phyloP scores from a whole-genome alignment of 2,113 vertebrate genomes.

The Oncorhynchus clarkii region DNA sequence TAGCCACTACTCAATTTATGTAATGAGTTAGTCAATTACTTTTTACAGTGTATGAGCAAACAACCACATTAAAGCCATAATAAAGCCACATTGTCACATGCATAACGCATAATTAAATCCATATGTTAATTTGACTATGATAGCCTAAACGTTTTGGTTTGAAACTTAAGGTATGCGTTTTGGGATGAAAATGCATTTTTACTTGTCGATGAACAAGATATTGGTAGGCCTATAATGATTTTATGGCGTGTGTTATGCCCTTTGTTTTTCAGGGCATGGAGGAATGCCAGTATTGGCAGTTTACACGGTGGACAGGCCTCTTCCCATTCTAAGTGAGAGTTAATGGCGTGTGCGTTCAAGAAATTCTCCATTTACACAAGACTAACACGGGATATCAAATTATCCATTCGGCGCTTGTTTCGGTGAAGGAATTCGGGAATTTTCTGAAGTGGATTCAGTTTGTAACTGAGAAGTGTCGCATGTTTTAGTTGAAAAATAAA shows the following conservation, averaged over 20 bases:
- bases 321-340: slow-evolving; percentile 13
- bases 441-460: not conserved
- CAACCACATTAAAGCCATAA: too few species aligned
- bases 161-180: too few species aligned
- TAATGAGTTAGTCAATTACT: too few species aligned
- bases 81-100: too few species aligned
- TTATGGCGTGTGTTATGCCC: too few species aligned
- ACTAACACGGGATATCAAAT: slow-evolving; percentile 36
- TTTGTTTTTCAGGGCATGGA: slow-evolving; percentile 40
- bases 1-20: too few species aligned
- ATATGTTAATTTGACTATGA: too few species aligned
- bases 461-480: not conserved
- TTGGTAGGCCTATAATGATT: too few species aligned
- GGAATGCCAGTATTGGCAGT: slow-evolving; percentile 25
- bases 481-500: not conserved
- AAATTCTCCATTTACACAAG: not conserved
- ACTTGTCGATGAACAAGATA: too few species aligned
- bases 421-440: not conserved
- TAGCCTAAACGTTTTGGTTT: too few species aligned
- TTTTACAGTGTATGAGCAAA: too few species aligned
- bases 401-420: slow-evolving; percentile 23
- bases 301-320: not conserved
- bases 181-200: not conserved
- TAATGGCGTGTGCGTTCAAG: slow-evolving; percentile 20
- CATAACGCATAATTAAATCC: too few species aligned